A percentile compares a stretch with the other conserved stretches of the same genome.
Evolutionary conservation across 2,888 invertebrate species (phyloP).

Genomic region (Brachynemurus nebulosus): DNA sequence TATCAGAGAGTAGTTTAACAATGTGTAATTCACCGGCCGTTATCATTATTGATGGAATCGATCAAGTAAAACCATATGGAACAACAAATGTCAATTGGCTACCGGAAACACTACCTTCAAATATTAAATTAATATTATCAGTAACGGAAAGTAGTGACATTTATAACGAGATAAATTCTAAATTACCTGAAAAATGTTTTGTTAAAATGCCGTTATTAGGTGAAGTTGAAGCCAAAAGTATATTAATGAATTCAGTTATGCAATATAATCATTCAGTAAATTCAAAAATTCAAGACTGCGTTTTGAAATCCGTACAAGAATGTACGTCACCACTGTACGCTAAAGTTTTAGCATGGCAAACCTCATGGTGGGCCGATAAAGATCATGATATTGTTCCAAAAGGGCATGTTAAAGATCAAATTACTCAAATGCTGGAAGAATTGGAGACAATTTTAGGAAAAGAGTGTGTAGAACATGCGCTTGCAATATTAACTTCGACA

Average conservation of each 20-base stretch:
- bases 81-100: conserved; percentile 59
- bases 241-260: conserved; percentile 39
- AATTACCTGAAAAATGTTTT: conserved; percentile 25
- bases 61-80: conserved; percentile 42
- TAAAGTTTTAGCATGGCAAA: conserved; percentile 51
- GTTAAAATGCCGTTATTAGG: conserved; percentile 37
- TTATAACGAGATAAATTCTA: conserved; percentile 28
- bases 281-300: conserved; percentile 42
- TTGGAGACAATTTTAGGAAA: conserved; percentile 52
- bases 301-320: conserved; percentile 42
- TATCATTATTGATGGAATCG: conserved; percentile 64
- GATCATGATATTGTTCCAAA: conserved; percentile 39
- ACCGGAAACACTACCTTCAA: conserved; percentile 54
- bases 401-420: conserved; percentile 44
- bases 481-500: conserved; percentile 60
- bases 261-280: conserved; percentile 46
- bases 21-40: conserved; percentile 39
- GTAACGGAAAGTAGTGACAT: conserved; percentile 42
- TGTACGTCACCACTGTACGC: conserved; percentile 56
- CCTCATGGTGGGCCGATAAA: conserved; percentile 43
- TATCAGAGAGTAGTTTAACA: conserved; percentile 39
- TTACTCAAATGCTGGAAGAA: conserved; percentile 50
- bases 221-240: conserved; percentile 36
- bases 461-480: conserved; percentile 48
- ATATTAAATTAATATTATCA: conserved; percentile 64